phyloP scores from a whole-genome alignment of 2,888 invertebrate genomes.

The Cylindroiulus punctatus region DNA sequence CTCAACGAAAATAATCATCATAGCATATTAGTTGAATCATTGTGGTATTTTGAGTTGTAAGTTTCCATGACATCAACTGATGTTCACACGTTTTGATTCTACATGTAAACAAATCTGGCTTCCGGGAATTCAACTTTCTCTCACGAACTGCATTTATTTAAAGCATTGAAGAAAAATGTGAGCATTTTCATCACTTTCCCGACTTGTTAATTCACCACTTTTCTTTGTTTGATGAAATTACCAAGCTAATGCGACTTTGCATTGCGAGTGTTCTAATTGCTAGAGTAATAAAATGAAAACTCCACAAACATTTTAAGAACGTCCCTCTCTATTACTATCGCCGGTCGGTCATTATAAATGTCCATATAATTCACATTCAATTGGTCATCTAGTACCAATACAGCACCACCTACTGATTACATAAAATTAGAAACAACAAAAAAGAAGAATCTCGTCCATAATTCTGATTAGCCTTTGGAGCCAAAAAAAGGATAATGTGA shows the following conservation, averaged over 20 bases:
- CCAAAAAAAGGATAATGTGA: background rate
- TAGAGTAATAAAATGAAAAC: background rate
- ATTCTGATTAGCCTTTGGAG: background rate
- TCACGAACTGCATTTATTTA: background rate
- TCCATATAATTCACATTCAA: background rate
- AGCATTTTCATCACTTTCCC: constrained; percentile 18
- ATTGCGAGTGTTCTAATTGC: background rate
- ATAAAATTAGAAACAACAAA: background rate
- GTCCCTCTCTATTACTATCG: background rate
- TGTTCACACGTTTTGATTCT: background rate
- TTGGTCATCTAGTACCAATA: background rate
- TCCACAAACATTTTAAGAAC: background rate
- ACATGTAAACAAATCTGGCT: background rate
- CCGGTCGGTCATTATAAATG: background rate
- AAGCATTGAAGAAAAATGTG: constrained; percentile 16
- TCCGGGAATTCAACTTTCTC: background rate
- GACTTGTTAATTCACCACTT: background rate
- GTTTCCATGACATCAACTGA: no score
- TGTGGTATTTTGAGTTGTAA: background rate
- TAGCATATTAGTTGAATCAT: background rate
- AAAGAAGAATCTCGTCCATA: background rate
- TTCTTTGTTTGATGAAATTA: background rate
- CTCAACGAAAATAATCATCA: no score
- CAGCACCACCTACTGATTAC: background rate
- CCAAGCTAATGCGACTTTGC: background rate